Percentiles rank a stretch among this genome's conserved stretches.
phyloP scores from a whole-genome alignment of 2,113 vertebrate genomes.

The Willisornis vidua region DNA sequence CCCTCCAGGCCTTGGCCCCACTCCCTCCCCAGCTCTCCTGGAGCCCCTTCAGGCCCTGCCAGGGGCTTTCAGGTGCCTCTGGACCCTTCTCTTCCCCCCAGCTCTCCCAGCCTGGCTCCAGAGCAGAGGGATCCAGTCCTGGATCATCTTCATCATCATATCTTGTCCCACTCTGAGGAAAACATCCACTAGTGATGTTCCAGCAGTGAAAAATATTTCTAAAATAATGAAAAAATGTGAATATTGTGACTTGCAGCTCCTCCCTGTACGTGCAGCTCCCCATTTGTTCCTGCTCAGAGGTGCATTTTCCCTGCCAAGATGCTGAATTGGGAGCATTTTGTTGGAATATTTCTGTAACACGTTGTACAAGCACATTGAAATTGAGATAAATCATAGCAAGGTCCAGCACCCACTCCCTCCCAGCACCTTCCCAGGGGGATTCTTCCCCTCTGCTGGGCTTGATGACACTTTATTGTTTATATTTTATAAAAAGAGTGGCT shows the following conservation, averaged over 20 bases:
- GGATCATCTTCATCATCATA: rapidly evolving
- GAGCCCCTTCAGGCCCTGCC: no score
- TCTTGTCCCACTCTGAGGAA: not conserved
- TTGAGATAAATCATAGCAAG: not conserved
- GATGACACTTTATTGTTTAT: not conserved
- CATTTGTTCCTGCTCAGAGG: not conserved
- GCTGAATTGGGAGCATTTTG: not conserved
- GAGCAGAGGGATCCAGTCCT: not conserved
- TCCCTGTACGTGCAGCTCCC: not conserved
- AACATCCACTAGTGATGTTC: not conserved
- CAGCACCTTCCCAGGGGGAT: not conserved
- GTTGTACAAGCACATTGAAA: not conserved
- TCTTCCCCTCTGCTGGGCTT: not conserved
- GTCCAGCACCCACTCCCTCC: not conserved
- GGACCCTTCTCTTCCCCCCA: no score
- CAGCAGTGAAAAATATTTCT: not conserved
- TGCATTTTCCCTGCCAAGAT: not conserved
- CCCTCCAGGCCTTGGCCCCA: no score
- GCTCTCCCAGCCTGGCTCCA: not conserved
- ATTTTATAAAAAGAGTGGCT: not conserved
- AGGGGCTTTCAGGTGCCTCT: no score
- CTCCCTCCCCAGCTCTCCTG: no score
- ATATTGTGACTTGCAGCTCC: not conserved
- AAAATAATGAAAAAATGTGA: rapidly evolving
- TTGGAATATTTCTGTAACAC: not conserved